Evolutionary conservation across 2,797 vertebrate species (phyloP), one percentile per base, ranked within the genome.

Genomic region (Gephyroberyx darwinii): DNA sequence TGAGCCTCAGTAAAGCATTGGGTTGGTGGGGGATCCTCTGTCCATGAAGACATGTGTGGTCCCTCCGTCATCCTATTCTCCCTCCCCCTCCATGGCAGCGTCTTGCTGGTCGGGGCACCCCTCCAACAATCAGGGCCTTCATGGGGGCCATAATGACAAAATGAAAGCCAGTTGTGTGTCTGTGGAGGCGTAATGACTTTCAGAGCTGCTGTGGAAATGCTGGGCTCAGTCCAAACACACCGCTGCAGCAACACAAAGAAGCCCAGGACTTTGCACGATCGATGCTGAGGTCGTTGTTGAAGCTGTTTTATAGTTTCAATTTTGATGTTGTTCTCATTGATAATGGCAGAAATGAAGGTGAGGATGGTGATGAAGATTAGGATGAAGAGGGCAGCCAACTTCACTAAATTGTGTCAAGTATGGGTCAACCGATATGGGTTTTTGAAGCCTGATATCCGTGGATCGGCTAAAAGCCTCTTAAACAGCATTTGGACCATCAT

Each of bases 131-230:
- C 86, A 88, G 64, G 78, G 76, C 84, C 86, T 89, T 86, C 82
- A 86, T 86, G 81, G 79, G 82, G 82, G 81, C 86, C 73, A 71
- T 86, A 88, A 89, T 90, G 82, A 86, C 84, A 81, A 82, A 86
- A 88, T 90, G 84, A 89, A 88, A 85, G 82, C 83, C 86, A 87
- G 84, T 89, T 90, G 86, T 89, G 75, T 83, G 82, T 87, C 84
- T 90, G 80, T 77, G 74, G 86, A 84, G 82, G 79, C 69, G 82
- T 88, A 90, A 91, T 91, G 87, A 89, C 84, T 91, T 87, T 90
- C 86, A 88, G 88, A 89, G 77, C 81, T 83, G 82, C 83, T 83
- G 82, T 86, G 81, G 79, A 89, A 87, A 81, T 75, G 60, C 74
- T 78, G 71, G 83, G 65, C 37, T 61, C 48, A 62, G 75, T 86